These are phyloP conservation scores for Ganaspis brasiliensis DNA, from an alignment of 2,888 invertebrate genomes.

Conservation along the genomic window DNA sequence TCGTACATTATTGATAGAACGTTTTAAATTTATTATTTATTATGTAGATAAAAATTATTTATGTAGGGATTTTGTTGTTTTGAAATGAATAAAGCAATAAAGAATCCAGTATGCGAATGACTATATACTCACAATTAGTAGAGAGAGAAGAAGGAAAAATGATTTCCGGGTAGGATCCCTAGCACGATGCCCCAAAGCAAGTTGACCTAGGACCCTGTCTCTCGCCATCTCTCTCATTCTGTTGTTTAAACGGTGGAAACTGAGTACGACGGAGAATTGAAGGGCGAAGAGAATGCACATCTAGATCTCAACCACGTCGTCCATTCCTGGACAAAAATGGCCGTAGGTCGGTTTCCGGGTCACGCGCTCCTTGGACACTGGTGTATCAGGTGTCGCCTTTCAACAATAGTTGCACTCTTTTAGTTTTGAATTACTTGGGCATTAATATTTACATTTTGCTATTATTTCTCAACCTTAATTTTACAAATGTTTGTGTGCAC, in stretches of 20 bases:
- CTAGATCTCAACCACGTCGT: conserved; percentile 63
- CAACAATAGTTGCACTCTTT: neutral
- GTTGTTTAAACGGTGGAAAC: conserved; percentile 40
- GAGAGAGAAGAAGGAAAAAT: conserved; percentile 61
- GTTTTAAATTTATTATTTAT: too few relatives aligned
- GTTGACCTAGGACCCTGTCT: conserved; percentile 74
- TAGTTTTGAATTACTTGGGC: neutral
- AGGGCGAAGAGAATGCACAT: conserved; percentile 52
- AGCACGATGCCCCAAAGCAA: conserved; percentile 79
- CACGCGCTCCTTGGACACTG: conserved; percentile 68
- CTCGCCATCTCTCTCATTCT: conserved; percentile 52
- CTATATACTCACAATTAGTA: too few relatives aligned
- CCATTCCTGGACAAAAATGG: conserved; percentile 51
- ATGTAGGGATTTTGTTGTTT: conserved; percentile 41
- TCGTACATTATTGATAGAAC: too few relatives aligned
- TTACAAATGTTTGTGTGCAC: too few relatives aligned
- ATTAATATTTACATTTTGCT: too few relatives aligned
- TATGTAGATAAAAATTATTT: too few relatives aligned
- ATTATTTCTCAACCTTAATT: too few relatives aligned
- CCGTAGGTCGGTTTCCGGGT: conserved; percentile 75
- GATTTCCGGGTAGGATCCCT: conserved; percentile 77
- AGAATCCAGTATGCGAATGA: conserved; percentile 59
- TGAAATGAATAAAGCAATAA: conserved; percentile 55
- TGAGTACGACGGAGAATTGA: conserved; percentile 36
- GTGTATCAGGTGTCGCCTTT: conserved; percentile 1